phyloP scores from a whole-genome alignment of 2,888 invertebrate species.

The Mechanitis mazaeus region DNA sequence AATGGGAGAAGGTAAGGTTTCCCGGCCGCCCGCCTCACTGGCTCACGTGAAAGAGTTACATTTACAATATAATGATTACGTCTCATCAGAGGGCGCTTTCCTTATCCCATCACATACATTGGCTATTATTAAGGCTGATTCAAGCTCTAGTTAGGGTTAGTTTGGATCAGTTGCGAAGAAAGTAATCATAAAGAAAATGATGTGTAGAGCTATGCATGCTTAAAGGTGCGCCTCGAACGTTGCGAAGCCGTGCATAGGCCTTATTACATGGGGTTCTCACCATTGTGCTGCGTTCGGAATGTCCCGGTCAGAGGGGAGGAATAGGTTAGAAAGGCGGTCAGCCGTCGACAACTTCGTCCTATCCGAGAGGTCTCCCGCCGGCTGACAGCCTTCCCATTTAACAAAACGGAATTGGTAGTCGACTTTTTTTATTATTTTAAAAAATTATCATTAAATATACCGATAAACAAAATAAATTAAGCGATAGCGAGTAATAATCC shows the following conservation, averaged over 20 bases:
- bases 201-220: constrained; percentile 50
- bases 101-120: constrained; percentile 82
- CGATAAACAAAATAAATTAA: constrained; percentile 76
- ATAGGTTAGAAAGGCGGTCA: constrained; percentile 49
- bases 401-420: constrained; percentile 67
- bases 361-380: constrained; percentile 39
- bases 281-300: constrained; percentile 67
- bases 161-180: constrained; percentile 65
- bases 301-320: constrained; percentile 58
- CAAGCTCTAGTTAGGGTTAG: constrained; percentile 71
- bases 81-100: constrained; percentile 82
- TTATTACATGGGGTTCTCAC: constrained; percentile 72
- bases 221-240: constrained; percentile 66
- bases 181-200: constrained; percentile 53
- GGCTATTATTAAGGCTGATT: constrained; percentile 66
- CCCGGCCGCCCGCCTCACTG: constrained; percentile 74
- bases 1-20: constrained; percentile 77
- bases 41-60: constrained; percentile 52
- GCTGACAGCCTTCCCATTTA: constrained; percentile 54
- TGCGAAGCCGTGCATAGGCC: constrained; percentile 73
- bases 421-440: constrained; percentile 69
- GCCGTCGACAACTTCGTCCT: constrained; percentile 44
- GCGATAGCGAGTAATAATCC: constrained; percentile 75
- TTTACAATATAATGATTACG: constrained; percentile 44
- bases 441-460: constrained; percentile 66